Conservation (phyloP, 2,113 vertebrate genomes). For the Cololabis saira region DNA sequence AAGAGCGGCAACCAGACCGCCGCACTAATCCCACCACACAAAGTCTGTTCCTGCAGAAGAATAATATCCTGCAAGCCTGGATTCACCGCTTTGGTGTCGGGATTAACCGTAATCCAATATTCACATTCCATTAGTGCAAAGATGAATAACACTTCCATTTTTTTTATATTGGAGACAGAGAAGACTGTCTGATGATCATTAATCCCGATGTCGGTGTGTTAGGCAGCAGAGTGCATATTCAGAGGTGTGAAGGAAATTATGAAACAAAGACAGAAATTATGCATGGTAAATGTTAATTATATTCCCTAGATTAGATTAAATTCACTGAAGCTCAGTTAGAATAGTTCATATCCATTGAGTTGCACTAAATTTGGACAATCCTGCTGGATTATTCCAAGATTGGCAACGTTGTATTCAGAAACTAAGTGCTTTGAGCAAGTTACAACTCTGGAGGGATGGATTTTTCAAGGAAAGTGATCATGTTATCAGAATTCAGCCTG, state of each 20-base stretch:
- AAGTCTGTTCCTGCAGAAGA: slow-evolving; percentile 76
- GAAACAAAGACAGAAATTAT: not conserved
- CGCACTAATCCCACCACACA: slow-evolving; percentile 75
- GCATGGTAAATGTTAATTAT: not conserved
- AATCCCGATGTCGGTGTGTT: slow-evolving; percentile 17
- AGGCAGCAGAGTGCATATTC: not conserved
- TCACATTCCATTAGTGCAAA: slow-evolving; percentile 86
- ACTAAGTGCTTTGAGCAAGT: too few relatives aligned
- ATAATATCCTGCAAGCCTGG: slow-evolving; percentile 79
- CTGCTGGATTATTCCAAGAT: too few relatives aligned
- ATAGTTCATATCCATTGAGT: too few relatives aligned
- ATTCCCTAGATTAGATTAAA: too few relatives aligned
- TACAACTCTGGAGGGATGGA: too few relatives aligned
- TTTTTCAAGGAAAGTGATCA: too few relatives aligned
- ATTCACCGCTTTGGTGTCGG: slow-evolving; percentile 71
- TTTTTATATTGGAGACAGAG: slow-evolving; percentile 20
- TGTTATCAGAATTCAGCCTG: too few relatives aligned
- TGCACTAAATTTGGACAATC: too few relatives aligned
- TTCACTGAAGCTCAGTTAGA: too few relatives aligned
- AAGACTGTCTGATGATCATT: slow-evolving; percentile 8
- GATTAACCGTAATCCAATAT: slow-evolving; percentile 79
- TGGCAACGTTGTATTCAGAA: too few relatives aligned
- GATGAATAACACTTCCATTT: slow-evolving; percentile 57
- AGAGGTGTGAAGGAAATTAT: not conserved
- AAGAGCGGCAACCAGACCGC: slow-evolving; percentile 54